These are phyloP conservation scores for Threskiornis aethiopicus DNA, from an alignment of 2,797 vertebrate species.

Conservation along the genomic window DNA sequence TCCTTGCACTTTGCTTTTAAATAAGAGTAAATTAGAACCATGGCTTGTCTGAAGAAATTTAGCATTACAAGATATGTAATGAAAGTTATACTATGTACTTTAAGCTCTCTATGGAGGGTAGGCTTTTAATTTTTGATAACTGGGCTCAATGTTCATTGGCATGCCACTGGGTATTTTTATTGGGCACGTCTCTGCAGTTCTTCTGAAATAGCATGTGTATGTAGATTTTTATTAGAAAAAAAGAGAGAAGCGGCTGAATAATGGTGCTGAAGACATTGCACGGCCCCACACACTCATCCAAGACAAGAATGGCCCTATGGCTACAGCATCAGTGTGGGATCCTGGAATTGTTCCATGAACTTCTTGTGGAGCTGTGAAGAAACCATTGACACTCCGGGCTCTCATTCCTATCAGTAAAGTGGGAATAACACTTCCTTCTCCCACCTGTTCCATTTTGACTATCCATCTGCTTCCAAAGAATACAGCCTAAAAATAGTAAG, in stretches of 20 bases:
- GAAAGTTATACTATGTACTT: background rate
- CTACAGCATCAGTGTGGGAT: background rate
- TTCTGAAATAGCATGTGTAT: background rate
- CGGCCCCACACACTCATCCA: background rate
- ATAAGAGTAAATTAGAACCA: conserved; percentile 8
- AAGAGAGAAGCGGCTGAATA: background rate
- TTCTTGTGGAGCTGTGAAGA: background rate
- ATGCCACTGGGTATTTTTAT: background rate
- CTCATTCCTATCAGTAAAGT: background rate
- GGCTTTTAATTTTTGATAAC: conserved; percentile 15
- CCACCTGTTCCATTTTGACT: background rate
- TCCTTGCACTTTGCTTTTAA: conserved; percentile 13
- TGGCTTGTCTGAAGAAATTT: background rate
- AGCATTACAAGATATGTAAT: background rate
- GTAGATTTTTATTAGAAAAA: background rate
- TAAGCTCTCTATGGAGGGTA: background rate
- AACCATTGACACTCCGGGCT: background rate
- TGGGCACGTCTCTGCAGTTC: background rate
- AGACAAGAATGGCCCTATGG: background rate
- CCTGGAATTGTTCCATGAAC: background rate
- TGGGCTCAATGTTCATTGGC: background rate
- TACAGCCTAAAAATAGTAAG: background rate
- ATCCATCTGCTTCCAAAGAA: background rate
- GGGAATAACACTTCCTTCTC: background rate
- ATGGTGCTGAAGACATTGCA: background rate